Evolutionary conservation across 92 coral and sea anemone genomes (phyloP).

Genomic region (Parazoanthus darwini): DNA sequence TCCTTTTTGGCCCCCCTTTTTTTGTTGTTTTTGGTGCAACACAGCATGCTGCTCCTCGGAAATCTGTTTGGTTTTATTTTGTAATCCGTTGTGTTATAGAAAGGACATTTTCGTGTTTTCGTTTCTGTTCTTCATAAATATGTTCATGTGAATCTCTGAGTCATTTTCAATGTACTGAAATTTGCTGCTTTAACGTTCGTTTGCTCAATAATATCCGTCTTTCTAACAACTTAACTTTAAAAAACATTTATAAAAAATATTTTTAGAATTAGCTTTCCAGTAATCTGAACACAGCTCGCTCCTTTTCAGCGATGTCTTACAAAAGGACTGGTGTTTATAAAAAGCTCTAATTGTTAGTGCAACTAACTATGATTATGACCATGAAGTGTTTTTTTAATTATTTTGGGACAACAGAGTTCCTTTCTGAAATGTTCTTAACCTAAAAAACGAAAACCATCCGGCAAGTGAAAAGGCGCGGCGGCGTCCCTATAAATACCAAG

Average conservation of each 20-base stretch:
- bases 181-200: constrained; percentile 3
- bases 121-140: not conserved
- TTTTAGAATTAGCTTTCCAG: constrained; percentile 6
- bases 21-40: constrained; percentile 3
- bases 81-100: constrained; percentile 2
- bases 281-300: constrained; percentile 8
- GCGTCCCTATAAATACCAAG: not conserved
- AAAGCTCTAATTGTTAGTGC: constrained; percentile 7
- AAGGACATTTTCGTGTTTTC: constrained; percentile 7
- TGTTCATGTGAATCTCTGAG: constrained; percentile 1
- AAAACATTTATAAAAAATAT: constrained; percentile 2
- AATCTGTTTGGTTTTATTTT: constrained; percentile 1
- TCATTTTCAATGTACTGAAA: constrained; percentile 5
- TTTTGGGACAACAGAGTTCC: constrained; percentile 8
- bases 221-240: constrained; percentile 4
- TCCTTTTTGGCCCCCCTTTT: too few species aligned
- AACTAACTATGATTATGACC: constrained; percentile 6
- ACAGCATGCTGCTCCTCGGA: constrained; percentile 3
- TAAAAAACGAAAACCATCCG: not conserved
- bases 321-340: constrained; percentile 6
- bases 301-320: constrained; percentile 8
- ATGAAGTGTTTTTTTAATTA: constrained; percentile 4
- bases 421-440: constrained; percentile 6
- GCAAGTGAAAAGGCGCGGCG: constrained; percentile 8
- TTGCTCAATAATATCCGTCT: not conserved